These are phyloP conservation scores for Platichthys stellatus DNA, from an alignment of 2,113 vertebrate species.

Conservation along the genomic window DNA sequence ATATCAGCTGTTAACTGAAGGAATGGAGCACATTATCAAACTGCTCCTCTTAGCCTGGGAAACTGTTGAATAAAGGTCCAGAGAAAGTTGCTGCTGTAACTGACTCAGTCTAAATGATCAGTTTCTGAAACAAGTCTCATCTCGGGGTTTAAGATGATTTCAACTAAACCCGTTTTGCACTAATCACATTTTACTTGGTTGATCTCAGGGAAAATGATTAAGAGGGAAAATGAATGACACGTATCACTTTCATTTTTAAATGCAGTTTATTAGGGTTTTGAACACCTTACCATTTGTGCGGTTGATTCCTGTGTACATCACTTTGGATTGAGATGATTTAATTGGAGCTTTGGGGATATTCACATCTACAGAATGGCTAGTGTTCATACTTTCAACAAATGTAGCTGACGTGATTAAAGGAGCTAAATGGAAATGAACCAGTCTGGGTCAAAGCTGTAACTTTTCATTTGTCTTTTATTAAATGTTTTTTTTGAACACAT, in stretches of 20 bases:
- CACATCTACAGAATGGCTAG: too few relatives aligned
- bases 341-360: background rate
- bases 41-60: background rate
- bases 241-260: background rate
- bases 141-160: background rate
- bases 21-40: too few relatives aligned
- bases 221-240: background rate
- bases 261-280: background rate
- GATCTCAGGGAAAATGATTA: slow-evolving; percentile 49
- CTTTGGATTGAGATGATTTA: background rate
- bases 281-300: background rate
- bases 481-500: slow-evolving; percentile 23
- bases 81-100: background rate
- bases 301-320: background rate
- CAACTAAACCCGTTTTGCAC: slow-evolving; percentile 3
- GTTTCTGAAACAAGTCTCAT: background rate
- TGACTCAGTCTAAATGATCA: background rate
- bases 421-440: background rate
- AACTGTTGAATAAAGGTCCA: background rate
- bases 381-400: too few relatives aligned
- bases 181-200: background rate
- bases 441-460: background rate
- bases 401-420: background rate
- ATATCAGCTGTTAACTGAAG: too few relatives aligned
- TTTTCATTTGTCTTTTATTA: slow-evolving; percentile 24